Conservation (phyloP, 2,888 invertebrate genomes). For the Eupeodes luniger region DNA sequence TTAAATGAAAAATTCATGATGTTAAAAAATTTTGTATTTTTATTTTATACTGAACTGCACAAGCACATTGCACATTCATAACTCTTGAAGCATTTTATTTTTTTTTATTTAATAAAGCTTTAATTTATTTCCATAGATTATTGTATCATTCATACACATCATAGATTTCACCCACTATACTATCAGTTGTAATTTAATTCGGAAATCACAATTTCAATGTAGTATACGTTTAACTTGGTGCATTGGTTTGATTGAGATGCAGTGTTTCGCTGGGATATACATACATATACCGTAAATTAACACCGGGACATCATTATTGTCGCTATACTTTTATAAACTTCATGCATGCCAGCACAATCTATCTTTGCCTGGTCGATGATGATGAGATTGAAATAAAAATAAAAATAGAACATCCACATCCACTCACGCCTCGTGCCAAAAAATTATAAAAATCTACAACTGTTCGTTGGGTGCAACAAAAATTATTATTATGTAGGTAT, state of each 20-base stretch:
- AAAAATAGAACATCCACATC: conserved; percentile 66
- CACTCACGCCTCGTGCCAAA: conserved; percentile 64
- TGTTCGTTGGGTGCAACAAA: conserved; percentile 5
- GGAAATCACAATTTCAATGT: conserved; percentile 69
- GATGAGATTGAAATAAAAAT: conserved; percentile 20
- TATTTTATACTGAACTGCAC: too few species aligned
- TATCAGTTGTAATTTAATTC: conserved; percentile 64
- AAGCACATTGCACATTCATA: not conserved
- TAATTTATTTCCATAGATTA: not conserved
- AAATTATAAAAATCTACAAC: not conserved
- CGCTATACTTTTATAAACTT: not conserved
- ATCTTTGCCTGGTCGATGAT: conserved; percentile 28
- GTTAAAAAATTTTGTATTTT: not conserved
- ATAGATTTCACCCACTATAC: conserved; percentile 9
- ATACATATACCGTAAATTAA: conserved; percentile 15
- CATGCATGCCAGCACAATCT: conserved; percentile 25
- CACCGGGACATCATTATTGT: conserved; percentile 16
- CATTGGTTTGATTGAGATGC: conserved; percentile 56
- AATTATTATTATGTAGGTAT: not conserved
- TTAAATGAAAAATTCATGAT: not conserved
- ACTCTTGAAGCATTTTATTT: not conserved
- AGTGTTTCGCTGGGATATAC: conserved; percentile 1
- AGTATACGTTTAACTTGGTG: conserved; percentile 19
- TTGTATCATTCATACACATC: not conserved
- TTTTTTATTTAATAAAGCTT: not conserved